Percentiles rank a stretch among this genome's conserved stretches.
phyloP scores from a whole-genome alignment of 2,113 vertebrate species.

The Uria lomvia region DNA sequence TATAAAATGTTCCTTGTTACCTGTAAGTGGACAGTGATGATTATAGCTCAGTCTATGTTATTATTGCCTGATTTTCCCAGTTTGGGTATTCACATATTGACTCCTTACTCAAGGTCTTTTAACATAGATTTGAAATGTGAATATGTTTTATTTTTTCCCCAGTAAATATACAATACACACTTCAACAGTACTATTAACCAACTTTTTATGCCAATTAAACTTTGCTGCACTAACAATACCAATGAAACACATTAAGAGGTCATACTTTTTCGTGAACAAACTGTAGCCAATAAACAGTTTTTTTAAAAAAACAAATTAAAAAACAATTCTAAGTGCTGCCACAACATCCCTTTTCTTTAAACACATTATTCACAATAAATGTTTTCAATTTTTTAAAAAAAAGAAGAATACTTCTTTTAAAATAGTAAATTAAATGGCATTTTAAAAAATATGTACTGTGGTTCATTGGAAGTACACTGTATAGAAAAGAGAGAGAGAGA shows the following conservation, averaged over 20 bases:
- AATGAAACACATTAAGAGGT: constrained; percentile 79
- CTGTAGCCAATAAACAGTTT: constrained; percentile 70
- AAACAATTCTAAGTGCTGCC: constrained; percentile 74
- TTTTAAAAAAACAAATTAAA: constrained; percentile 70
- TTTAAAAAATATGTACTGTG: constrained; percentile 72
- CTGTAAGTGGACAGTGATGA: constrained; percentile 69
- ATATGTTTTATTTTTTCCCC: constrained; percentile 81
- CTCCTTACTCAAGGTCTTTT: constrained; percentile 64
- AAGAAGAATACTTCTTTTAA: constrained; percentile 59
- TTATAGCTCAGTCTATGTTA: constrained; percentile 62
- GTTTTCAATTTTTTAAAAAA: constrained; percentile 49
- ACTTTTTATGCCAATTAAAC: constrained; percentile 75
- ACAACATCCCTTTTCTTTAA: constrained; percentile 75
- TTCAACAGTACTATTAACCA: constrained; percentile 79
- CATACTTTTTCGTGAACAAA: constrained; percentile 72
- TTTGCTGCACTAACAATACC: constrained; percentile 79
- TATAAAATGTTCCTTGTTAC: not conserved
- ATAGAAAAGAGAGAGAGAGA: constrained; percentile 61
- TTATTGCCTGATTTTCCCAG: constrained; percentile 59
- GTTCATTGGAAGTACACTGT: constrained; percentile 71
- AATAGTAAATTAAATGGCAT: constrained; percentile 66
- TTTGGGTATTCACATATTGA: constrained; percentile 42
- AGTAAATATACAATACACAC: constrained; percentile 83
- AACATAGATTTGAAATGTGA: constrained; percentile 79
- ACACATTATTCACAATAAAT: constrained; percentile 77